A percentile compares a stretch with the other conserved stretches of the same genome.
Conservation (phyloP, 2,113 vertebrate species). For the Conger conger region DNA sequence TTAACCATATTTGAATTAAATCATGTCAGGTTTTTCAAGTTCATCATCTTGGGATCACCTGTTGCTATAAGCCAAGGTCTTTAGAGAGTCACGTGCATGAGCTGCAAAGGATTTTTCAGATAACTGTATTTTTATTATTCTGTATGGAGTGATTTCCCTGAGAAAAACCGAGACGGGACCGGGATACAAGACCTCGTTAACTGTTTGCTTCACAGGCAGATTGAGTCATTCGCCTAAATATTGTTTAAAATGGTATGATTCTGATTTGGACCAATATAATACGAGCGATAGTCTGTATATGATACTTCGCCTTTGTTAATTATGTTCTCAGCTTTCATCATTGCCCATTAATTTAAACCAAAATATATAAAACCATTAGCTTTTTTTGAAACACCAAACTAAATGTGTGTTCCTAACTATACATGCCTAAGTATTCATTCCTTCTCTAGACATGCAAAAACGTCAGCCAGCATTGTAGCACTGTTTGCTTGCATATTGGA, state of each 20-base stretch:
- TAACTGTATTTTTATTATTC: background rate
- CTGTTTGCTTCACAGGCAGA: background rate
- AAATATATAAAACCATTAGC: background rate
- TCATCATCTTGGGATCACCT: constrained; percentile 11
- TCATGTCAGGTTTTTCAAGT: constrained; percentile 24
- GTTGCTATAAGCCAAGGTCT: constrained; percentile 8
- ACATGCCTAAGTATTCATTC: background rate
- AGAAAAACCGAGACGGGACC: background rate
- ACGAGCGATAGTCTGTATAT: background rate
- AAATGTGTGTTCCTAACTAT: constrained; percentile 1
- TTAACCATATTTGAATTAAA: constrained; percentile 10
- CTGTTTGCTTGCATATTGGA: constrained; percentile 41
- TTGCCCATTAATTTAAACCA: background rate
- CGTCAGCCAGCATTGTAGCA: constrained; percentile 63
- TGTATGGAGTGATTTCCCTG: background rate
- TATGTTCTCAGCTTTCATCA: background rate
- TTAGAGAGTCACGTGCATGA: background rate
- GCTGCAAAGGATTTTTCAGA: background rate
- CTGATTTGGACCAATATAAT: background rate
- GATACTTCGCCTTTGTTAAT: background rate
- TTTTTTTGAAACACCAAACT: background rate
- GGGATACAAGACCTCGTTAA: background rate
- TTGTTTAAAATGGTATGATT: background rate
- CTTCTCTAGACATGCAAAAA: constrained; percentile 31
- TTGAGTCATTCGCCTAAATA: background rate